Evolutionary conservation across 2,113 vertebrate species (phyloP).

Genomic region (Candoia aspera): DNA sequence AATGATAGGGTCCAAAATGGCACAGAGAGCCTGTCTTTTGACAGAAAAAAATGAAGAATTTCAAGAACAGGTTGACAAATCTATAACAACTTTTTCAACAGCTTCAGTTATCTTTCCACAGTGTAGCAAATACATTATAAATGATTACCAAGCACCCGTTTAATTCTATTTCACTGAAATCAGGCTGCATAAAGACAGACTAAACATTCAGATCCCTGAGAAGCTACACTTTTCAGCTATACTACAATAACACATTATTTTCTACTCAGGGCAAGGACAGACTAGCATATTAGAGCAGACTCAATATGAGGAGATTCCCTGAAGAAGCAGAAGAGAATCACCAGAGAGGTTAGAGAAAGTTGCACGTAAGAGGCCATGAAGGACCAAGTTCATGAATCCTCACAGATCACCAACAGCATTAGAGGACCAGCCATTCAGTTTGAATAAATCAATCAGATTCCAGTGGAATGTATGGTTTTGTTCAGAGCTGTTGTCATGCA

Average conservation of each 20-base stretch:
- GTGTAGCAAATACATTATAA: not conserved
- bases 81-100: not conserved
- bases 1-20: constrained; percentile 50
- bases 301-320: not conserved
- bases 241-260: not conserved
- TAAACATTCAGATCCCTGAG: no score
- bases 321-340: not conserved
- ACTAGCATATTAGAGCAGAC: not conserved
- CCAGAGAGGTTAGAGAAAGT: not conserved
- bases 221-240: no score
- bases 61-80: not conserved
- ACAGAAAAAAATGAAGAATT: constrained; percentile 13
- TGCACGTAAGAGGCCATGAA: not conserved
- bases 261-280: not conserved
- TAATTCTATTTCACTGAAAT: not conserved
- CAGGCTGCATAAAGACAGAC: not conserved
- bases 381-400: not conserved
- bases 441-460: not conserved
- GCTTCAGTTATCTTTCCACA: not conserved
- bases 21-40: constrained; percentile 44
- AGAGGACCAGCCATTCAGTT: not conserved
- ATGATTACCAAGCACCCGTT: not conserved
- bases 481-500: not conserved
- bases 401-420: not conserved
- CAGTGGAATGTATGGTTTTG: not conserved